These are phyloP conservation scores for Rhaphigaster nebulosa DNA, from an alignment of 2,888 invertebrate genomes.

Conservation along the genomic window DNA sequence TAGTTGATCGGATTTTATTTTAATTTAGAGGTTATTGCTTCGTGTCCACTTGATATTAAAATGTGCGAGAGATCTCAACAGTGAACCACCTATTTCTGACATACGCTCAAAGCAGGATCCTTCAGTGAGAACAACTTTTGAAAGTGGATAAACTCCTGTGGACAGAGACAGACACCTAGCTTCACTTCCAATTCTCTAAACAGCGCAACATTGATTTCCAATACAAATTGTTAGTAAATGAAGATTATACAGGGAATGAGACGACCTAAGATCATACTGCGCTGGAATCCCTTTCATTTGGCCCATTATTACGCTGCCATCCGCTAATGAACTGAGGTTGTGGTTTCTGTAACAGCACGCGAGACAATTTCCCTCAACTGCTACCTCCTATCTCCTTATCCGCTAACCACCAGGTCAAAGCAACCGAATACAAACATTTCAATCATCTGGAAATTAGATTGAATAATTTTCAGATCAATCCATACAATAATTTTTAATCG, in stretches of 20 bases:
- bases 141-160: too few relatives aligned
- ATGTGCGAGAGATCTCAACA: too few relatives aligned
- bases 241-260: neutral
- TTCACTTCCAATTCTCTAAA: too few relatives aligned
- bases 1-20: too few relatives aligned
- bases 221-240: neutral
- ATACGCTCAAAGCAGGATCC: too few relatives aligned
- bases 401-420: neutral
- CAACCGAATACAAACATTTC: neutral
- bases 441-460: neutral
- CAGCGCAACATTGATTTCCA: neutral
- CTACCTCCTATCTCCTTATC: neutral
- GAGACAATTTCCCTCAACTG: neutral
- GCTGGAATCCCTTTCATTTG: neutral
- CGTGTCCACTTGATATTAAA: too few relatives aligned
- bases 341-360: conserved; percentile 16
- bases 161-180: too few relatives aligned
- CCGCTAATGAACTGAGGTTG: neutral
- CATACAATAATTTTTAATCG: too few relatives aligned
- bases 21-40: too few relatives aligned
- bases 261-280: neutral
- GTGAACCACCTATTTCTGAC: too few relatives aligned
- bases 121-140: too few relatives aligned
- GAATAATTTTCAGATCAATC: neutral
- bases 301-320: neutral